Percentiles rank a stretch among this genome's conserved stretches.
Evolutionary conservation across 2,888 invertebrate species (phyloP).

Genomic region (Trilocha varians): DNA sequence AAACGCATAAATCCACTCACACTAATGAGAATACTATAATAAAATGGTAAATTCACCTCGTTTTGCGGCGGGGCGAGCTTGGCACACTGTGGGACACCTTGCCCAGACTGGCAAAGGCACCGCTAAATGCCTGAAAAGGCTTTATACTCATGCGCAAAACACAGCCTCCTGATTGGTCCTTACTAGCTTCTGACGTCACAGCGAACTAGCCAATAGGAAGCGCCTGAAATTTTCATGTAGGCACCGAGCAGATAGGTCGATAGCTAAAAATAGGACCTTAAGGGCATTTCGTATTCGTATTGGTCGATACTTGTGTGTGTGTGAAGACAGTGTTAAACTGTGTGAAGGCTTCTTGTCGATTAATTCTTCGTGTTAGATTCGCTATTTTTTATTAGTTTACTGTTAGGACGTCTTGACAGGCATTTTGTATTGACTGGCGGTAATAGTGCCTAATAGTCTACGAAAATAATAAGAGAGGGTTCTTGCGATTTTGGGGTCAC

Average conservation of each 20-base stretch:
- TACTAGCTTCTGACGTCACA: conserved; percentile 50
- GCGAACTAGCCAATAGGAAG: conserved; percentile 37
- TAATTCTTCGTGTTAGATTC: too few relatives aligned
- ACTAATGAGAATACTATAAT: conserved; percentile 10
- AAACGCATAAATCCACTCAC: conserved; percentile 4
- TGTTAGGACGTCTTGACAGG: too few relatives aligned
- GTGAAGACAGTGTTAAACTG: background rate
- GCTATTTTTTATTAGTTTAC: too few relatives aligned
- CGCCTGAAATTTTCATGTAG: conserved; percentile 64
- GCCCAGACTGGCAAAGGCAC: conserved; percentile 55
- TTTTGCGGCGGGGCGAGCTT: conserved; percentile 46
- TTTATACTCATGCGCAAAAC: conserved; percentile 49
- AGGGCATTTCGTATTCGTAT: conserved; percentile 11
- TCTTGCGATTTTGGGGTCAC: too few relatives aligned
- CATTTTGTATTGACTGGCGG: too few relatives aligned
- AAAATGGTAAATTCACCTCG: conserved; percentile 41
- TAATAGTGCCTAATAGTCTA: too few relatives aligned
- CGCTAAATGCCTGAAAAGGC: conserved; percentile 38
- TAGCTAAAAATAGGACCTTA: conserved; percentile 58
- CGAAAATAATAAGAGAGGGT: too few relatives aligned
- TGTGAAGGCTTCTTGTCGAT: too few relatives aligned
- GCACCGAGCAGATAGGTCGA: conserved; percentile 54
- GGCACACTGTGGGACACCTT: conserved; percentile 65
- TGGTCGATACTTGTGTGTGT: conserved; percentile 19
- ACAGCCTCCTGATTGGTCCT: conserved; percentile 45